Percentiles rank a stretch among this genome's conserved stretches.
Evolutionary conservation across 2,797 vertebrate genomes (phyloP).

Genomic region (Strix occidentalis): DNA sequence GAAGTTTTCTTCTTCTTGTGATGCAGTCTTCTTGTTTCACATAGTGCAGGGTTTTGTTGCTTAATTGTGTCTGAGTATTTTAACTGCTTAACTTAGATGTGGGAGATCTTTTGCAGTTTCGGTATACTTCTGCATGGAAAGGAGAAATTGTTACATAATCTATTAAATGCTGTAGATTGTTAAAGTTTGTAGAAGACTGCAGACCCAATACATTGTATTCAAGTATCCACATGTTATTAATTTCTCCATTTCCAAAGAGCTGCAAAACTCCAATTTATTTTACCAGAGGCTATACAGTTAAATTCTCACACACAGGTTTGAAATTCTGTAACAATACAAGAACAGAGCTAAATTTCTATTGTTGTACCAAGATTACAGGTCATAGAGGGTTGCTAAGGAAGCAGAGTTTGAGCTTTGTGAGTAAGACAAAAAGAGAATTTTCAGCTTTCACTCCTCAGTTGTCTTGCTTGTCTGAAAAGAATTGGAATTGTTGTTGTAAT

Average conservation of each 20-base stretch:
- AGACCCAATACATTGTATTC: neutral
- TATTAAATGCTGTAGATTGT: neutral
- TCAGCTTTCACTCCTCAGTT: neutral
- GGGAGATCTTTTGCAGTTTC: neutral
- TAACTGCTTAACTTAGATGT: neutral
- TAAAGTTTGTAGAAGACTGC: neutral
- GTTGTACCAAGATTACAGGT: neutral
- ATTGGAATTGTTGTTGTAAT: neutral
- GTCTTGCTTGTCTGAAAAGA: neutral
- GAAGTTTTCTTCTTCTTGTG: neutral
- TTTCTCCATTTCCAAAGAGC: neutral
- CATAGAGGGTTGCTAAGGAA: neutral
- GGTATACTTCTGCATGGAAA: neutral
- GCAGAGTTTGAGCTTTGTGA: neutral
- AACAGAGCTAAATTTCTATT: neutral
- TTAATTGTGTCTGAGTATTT: neutral
- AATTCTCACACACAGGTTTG: neutral
- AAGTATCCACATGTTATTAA: neutral
- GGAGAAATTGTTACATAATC: neutral
- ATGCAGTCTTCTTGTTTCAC: neutral
- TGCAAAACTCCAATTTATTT: neutral
- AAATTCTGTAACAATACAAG: neutral
- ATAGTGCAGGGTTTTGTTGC: neutral
- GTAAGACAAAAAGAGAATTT: slow-evolving; percentile 1
- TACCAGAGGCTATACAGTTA: neutral